A percentile compares a stretch with the other conserved stretches of the same genome.
These are phyloP conservation scores for Amphiprion percula DNA, from an alignment of 2,113 vertebrate genomes.

Conservation along the genomic window DNA sequence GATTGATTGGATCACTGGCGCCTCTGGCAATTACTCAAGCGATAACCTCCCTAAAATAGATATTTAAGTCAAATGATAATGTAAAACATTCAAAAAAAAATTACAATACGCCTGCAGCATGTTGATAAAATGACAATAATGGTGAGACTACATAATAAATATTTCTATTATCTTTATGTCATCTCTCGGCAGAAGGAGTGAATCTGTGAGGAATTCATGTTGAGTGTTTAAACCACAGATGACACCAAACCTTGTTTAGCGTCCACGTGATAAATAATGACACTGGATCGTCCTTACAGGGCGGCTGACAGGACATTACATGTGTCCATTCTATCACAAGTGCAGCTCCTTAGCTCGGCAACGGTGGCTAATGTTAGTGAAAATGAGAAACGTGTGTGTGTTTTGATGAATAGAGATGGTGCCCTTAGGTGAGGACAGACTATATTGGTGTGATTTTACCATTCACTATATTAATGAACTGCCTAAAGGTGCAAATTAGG, in stretches of 20 bases:
- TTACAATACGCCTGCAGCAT: constrained; percentile 41
- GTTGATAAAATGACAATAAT: constrained; percentile 57
- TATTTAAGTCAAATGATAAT: constrained; percentile 57
- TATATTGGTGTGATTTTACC: constrained; percentile 88
- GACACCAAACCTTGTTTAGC: constrained; percentile 48
- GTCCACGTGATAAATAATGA: constrained; percentile 53
- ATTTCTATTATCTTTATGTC: constrained; percentile 37
- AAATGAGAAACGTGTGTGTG: constrained; percentile 84
- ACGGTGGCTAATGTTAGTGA: constrained; percentile 79
- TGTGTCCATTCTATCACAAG: constrained; percentile 68
- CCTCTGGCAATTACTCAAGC: constrained; percentile 56
- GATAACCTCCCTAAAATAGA: constrained; percentile 51
- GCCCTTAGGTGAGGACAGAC: constrained; percentile 89
- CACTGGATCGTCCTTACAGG: constrained; percentile 36
- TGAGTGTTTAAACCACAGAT: constrained; percentile 45
- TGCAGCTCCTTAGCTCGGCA: constrained; percentile 66
- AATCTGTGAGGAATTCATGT: constrained; percentile 23
- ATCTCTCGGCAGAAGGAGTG: constrained; percentile 17
- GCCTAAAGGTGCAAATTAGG: constrained; percentile 97
- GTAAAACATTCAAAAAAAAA: constrained; percentile 42
- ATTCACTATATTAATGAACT: constrained; percentile 96
- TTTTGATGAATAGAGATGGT: constrained; percentile 84
- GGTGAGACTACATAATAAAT: constrained; percentile 30
- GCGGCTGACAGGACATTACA: constrained; percentile 57
- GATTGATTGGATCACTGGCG: constrained; percentile 60